phyloP scores from a whole-genome alignment of 2,888 invertebrate species.

The Keiferia lycopersicella region DNA sequence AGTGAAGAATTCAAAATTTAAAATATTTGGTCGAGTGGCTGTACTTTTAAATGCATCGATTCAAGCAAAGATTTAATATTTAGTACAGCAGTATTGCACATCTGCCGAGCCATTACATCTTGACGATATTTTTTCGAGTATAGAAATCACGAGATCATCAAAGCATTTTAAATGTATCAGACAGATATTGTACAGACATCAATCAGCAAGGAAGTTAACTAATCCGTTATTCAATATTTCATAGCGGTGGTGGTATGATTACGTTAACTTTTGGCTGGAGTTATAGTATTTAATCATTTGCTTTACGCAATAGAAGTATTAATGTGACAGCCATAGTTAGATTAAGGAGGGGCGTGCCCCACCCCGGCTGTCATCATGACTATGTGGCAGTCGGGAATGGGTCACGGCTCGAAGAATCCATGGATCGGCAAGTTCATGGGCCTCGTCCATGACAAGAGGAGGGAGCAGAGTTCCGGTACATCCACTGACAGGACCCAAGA shows the following conservation, averaged over 20 bases:
- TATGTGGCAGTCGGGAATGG: conserved; percentile 41
- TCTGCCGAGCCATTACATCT: no score
- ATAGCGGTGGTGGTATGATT: conserved; percentile 7
- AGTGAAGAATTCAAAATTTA: not conserved
- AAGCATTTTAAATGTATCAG: not conserved
- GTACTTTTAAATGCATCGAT: conserved; percentile 17
- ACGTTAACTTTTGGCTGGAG: not conserved
- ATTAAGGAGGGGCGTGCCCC: conserved; percentile 25
- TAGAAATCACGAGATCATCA: no score
- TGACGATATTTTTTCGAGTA: no score
- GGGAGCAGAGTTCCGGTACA: conserved; percentile 37
- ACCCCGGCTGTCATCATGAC: conserved; percentile 34
- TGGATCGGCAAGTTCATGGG: conserved; percentile 43
- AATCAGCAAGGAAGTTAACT: not conserved
- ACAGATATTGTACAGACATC: conserved; percentile 4
- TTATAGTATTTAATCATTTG: conserved; percentile 8
- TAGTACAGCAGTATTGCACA: no score
- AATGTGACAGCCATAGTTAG: conserved; percentile 15
- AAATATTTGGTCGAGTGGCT: conserved; percentile 9
- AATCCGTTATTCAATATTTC: not conserved
- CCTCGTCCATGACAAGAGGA: conserved; percentile 36
- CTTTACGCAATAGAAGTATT: conserved; percentile 1
- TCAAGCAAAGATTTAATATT: not conserved
- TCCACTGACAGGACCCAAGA: conserved; percentile 39
- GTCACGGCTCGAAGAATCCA: conserved; percentile 40